Evolutionary conservation across 2,797 vertebrate genomes (phyloP), one percentile per base, ranked within the genome.

Genomic region (Allochrocebus solatus): DNA sequence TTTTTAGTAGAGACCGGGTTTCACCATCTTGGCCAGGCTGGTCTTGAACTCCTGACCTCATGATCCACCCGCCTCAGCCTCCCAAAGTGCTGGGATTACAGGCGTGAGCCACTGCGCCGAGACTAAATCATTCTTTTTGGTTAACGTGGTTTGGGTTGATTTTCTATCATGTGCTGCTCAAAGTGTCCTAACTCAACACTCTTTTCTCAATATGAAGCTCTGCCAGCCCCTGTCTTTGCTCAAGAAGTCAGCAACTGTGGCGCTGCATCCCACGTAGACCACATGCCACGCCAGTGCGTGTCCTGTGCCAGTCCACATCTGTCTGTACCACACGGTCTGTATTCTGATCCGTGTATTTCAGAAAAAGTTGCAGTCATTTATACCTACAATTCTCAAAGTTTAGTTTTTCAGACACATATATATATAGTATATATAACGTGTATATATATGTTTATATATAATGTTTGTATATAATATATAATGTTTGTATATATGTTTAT

Each of bases 271-370:
- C 36, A 33, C 0, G 1, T 0, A 64, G n/a, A 41, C 26, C 53
- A 83, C 21, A 19, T 5, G 21, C 13, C n/a, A 2, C 0, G 10
- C 26, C 26, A 2, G 39, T 12, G 33, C 19, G 30, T 12, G 13
- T 48, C 36, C 55, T 2, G 0, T 19, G 48, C 55, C 36, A 39
- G 2, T 21, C 80, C 1, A 0, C 21, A 33, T 4, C 21, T 1
- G 1, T 24, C 89, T 36, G 46, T 9, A 41, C 39, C 33, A 48
- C 8, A 8, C 2, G 4, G 21, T 36, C 55, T 76, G 39, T 7
- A 1, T 21, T 11, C 55, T 7, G n/a, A 53, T 28, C n/a, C 0
- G 0, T 36, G 2, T 7, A 14, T 5, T 22, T 8, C n/a, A 67
- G 48, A 79, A 46, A 10, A 85, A 13, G 21, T 5, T 36, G n/a